Evolutionary conservation across 1,140 invertebrate species (phyloP).

Genomic region (Microplitis mediator): DNA sequence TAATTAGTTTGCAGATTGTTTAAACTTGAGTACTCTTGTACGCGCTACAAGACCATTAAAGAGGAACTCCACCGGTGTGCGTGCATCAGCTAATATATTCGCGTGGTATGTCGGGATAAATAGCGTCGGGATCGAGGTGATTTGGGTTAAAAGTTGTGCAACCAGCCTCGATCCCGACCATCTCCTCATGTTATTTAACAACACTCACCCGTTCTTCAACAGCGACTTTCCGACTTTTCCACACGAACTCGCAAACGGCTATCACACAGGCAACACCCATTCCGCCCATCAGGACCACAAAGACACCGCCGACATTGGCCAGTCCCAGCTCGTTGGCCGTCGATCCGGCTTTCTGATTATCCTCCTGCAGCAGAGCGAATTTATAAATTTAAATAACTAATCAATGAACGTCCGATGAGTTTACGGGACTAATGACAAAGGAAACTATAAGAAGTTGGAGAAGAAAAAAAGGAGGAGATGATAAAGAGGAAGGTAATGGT

Average conservation of each 20-base stretch:
- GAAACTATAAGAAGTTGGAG: too few species aligned
- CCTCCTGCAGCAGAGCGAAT: slow-evolving; percentile 67
- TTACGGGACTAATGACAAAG: too few species aligned
- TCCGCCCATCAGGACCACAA: slow-evolving; percentile 90
- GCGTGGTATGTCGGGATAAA: slow-evolving; percentile 48
- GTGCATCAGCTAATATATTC: slow-evolving; percentile 53
- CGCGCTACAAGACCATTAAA: slow-evolving; percentile 46
- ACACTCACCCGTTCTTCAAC: slow-evolving; percentile 84
- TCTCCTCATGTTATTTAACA: slow-evolving; percentile 46
- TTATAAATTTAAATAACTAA: slow-evolving; percentile 1
- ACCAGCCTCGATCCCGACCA: slow-evolving; percentile 31
- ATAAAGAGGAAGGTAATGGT: too few species aligned
- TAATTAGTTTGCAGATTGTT: neutral
- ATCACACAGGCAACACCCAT: slow-evolving; percentile 88
- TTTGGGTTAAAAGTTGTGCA: slow-evolving; percentile 33
- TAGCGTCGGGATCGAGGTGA: slow-evolving; percentile 48
- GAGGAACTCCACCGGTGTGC: slow-evolving; percentile 51
- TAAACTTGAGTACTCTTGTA: slow-evolving; percentile 48
- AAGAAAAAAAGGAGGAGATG: too few species aligned
- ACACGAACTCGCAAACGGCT: slow-evolving; percentile 89
- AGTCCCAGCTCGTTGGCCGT: slow-evolving; percentile 85
- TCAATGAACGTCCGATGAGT: neutral
- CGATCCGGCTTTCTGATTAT: slow-evolving; percentile 82
- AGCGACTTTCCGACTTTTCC: slow-evolving; percentile 91
- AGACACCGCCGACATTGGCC: slow-evolving; percentile 93